Evolutionary conservation across 1,140 invertebrate genomes (phyloP).

Genomic region (Dendrolimus kikuchii): DNA sequence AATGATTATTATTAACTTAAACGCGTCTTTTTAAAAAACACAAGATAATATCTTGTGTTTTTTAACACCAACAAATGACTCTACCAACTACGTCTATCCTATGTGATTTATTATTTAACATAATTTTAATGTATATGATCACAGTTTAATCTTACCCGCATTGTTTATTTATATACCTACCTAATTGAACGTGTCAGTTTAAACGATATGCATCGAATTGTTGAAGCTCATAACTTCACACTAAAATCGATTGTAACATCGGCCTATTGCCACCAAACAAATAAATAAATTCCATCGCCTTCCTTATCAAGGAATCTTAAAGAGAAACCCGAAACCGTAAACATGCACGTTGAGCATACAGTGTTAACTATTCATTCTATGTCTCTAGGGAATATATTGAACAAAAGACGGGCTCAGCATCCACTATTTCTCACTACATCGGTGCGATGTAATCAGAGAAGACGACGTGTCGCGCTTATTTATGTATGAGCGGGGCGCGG

Average conservation of each 20-base stretch:
- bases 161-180: no score
- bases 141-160: no score
- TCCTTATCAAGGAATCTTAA: slow-evolving; percentile 61
- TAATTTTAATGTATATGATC: no score
- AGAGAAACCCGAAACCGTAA: slow-evolving; percentile 69
- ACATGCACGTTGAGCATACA: slow-evolving; percentile 59
- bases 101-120: no score
- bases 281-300: slow-evolving; percentile 54
- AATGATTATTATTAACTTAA: no score
- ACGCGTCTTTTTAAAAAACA: no score
- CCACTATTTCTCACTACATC: slow-evolving; percentile 71
- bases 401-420: slow-evolving; percentile 67
- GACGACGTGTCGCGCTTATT: slow-evolving; percentile 70
- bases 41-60: no score
- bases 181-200: background rate
- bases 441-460: slow-evolving; percentile 72
- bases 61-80: no score
- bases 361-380: slow-evolving; percentile 67
- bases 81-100: no score
- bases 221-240: slow-evolving; percentile 41
- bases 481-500: slow-evolving; percentile 68
- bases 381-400: slow-evolving; percentile 65
- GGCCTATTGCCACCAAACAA: slow-evolving; percentile 63
- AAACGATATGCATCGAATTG: slow-evolving; percentile 32
- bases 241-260: slow-evolving; percentile 57